Evolutionary conservation across 2,797 vertebrate genomes (phyloP).

Genomic region (Steatocranus sp.): DNA sequence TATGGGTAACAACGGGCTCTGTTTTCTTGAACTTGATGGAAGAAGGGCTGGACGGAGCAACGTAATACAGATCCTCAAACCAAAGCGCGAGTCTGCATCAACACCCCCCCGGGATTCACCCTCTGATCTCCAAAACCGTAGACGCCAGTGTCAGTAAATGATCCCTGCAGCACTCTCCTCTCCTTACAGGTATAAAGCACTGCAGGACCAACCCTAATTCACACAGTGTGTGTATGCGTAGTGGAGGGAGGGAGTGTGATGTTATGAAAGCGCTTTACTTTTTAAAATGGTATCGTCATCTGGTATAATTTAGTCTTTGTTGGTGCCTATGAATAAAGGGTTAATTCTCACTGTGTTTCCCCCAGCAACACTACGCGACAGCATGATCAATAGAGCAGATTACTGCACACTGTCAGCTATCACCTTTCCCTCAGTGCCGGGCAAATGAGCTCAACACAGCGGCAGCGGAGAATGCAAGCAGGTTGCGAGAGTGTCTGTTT

Average conservation of each 20-base stretch:
- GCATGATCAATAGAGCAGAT: constrained; percentile 78
- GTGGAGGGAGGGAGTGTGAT: not conserved
- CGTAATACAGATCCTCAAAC: constrained; percentile 68
- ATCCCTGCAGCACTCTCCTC: constrained; percentile 58
- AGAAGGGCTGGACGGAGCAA: constrained; percentile 56
- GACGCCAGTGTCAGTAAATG: constrained; percentile 65
- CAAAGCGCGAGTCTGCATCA: constrained; percentile 66
- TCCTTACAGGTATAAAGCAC: constrained; percentile 60
- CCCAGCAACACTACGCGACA: constrained; percentile 52
- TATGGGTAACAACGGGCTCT: constrained; percentile 71
- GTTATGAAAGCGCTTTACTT: not conserved
- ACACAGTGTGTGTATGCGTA: not conserved
- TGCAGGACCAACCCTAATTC: constrained; percentile 14
- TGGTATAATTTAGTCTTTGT: not conserved
- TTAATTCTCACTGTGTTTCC: constrained; percentile 57
- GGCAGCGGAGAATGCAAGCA: not conserved
- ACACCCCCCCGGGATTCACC: constrained; percentile 62
- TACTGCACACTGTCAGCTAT: constrained; percentile 80
- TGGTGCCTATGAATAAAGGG: constrained; percentile 14
- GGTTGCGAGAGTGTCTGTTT: not conserved
- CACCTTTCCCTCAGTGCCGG: constrained; percentile 71
- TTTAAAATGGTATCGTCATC: not conserved
- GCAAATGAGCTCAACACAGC: constrained; percentile 59
- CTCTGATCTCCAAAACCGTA: constrained; percentile 73
- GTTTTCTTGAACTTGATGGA: constrained; percentile 71